A percentile compares a stretch with the other conserved stretches of the same genome.
phyloP scores from a whole-genome alignment of 2,113 vertebrate species.

The Pseudois nayaur region DNA sequence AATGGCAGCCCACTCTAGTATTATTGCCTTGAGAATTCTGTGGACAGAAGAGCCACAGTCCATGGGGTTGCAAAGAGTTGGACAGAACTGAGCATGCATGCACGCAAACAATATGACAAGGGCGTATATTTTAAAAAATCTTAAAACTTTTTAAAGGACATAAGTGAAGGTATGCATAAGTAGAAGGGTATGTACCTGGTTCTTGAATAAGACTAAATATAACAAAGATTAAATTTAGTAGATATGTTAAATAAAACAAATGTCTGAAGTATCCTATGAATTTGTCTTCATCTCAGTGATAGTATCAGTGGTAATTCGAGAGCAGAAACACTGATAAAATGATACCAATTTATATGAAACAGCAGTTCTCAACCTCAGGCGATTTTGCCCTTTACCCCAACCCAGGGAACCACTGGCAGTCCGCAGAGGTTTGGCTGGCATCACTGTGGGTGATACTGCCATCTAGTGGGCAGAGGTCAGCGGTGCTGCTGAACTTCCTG shows the following conservation, averaged over 20 bases:
- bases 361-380: background rate
- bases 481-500: background rate
- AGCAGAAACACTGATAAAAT: background rate
- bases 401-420: background rate
- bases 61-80: background rate
- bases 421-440: background rate
- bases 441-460: background rate
- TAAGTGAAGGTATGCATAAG: background rate
- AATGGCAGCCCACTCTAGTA: background rate
- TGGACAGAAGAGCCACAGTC: background rate
- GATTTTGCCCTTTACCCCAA: background rate
- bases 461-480: conserved; percentile 1
- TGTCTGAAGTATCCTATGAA: background rate
- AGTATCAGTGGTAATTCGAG: background rate
- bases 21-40: background rate
- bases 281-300: background rate
- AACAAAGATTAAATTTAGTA: background rate
- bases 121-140: background rate
- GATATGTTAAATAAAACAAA: background rate
- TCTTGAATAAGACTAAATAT: background rate
- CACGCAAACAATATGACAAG: background rate
- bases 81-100: background rate
- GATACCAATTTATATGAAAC: background rate
- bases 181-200: background rate
- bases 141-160: background rate